Percentiles rank a stretch among this genome's conserved stretches.
phyloP scores from a whole-genome alignment of 2,797 vertebrate genomes.

The Hafferia zeledoni region DNA sequence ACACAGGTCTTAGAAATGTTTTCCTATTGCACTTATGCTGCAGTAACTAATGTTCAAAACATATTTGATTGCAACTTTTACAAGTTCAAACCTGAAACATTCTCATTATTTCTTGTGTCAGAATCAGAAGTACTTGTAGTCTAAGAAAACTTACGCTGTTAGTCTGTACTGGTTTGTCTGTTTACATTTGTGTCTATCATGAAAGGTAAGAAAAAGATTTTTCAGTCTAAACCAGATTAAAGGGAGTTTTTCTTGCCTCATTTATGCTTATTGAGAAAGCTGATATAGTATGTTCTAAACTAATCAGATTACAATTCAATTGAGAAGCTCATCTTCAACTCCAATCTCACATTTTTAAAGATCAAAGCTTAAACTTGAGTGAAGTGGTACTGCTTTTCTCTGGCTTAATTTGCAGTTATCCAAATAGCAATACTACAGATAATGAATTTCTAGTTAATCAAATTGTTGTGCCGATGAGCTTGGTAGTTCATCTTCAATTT shows the following conservation, averaged over 20 bases:
- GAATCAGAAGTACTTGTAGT: not conserved
- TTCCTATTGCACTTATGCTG: not conserved
- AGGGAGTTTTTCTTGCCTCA: not conserved
- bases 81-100: not conserved
- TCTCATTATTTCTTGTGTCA: not conserved
- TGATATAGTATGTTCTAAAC: not conserved
- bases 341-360: not conserved
- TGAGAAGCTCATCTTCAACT: conserved; percentile 27
- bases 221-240: not conserved
- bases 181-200: not conserved
- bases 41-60: not conserved
- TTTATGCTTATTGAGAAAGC: not conserved
- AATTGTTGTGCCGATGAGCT: conserved; percentile 13
- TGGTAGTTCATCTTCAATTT: conserved; percentile 46
- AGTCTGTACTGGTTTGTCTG: not conserved
- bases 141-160: not conserved
- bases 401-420: conserved; percentile 51
- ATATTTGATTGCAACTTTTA: not conserved
- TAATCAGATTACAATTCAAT: conserved; percentile 31
- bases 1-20: not conserved
- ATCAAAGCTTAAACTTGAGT: conserved; percentile 29
- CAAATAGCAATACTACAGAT: conserved; percentile 26
- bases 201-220: not conserved
- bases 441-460: conserved; percentile 66
- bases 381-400: conserved; percentile 39